Percentiles rank a stretch among this genome's conserved stretches.
phyloP scores from a whole-genome alignment of 2,113 vertebrate species.

The Leptobrachium leishanense region DNA sequence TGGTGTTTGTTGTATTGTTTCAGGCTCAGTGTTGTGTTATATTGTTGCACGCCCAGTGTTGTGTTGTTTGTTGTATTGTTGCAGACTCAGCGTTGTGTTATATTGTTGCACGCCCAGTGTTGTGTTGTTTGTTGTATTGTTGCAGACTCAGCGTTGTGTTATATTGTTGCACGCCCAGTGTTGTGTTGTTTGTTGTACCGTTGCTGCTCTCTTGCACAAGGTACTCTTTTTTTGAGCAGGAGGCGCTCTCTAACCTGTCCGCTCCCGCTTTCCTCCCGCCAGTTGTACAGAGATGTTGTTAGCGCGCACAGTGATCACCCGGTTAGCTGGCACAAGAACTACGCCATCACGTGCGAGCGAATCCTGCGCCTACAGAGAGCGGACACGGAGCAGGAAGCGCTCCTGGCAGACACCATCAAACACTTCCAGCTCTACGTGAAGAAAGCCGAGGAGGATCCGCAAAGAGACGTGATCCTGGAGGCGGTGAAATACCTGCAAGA shows the following conservation, averaged over 20 bases:
- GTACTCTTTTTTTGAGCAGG: no score
- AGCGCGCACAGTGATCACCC: slow-evolving; percentile 76
- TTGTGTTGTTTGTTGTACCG: no score
- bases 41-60: no score
- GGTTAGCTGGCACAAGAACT: slow-evolving; percentile 96
- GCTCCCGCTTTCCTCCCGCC: slow-evolving; percentile 34
- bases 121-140: no score
- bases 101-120: not conserved
- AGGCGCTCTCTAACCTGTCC: no score
- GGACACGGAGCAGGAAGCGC: slow-evolving; percentile 63
- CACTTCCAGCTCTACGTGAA: slow-evolving; percentile 82
- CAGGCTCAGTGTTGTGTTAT: no score
- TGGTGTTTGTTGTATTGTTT: no score
- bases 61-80: no score
- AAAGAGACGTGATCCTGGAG: slow-evolving; percentile 75
- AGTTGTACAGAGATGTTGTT: slow-evolving; percentile 89
- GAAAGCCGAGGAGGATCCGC: slow-evolving; percentile 78
- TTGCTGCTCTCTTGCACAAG: no score
- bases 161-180: no score
- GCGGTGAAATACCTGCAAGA: slow-evolving; percentile 78
- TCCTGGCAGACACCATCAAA: slow-evolving; percentile 77
- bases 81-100: no score
- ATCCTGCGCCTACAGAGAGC: slow-evolving; percentile 73
- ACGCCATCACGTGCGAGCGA: slow-evolving; percentile 89
- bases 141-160: no score